Evolutionary conservation across 2,797 vertebrate genomes (phyloP).

Genomic region (Nannoperca australis): DNA sequence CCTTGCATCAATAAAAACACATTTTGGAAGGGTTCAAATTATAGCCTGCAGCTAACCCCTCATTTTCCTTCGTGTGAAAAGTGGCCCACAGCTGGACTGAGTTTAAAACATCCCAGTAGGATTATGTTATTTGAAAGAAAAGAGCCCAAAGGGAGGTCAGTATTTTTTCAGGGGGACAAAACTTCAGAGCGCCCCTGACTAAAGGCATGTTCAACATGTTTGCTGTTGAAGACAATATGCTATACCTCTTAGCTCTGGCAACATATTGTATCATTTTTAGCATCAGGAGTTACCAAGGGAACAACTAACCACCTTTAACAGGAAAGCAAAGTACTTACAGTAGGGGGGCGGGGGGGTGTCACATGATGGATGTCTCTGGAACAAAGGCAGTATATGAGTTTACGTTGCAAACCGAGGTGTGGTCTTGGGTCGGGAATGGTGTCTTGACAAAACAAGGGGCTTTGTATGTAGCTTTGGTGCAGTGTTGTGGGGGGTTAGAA

Average conservation of each 20-base stretch:
- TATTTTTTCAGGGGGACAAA: neutral
- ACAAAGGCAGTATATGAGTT: conserved; percentile 36
- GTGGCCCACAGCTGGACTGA: conserved; percentile 5
- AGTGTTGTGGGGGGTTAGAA: conserved; percentile 35
- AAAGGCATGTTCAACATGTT: conserved; percentile 18
- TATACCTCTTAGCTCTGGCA: conserved; percentile 11
- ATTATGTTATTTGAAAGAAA: neutral
- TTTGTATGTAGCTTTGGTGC: conserved; percentile 44
- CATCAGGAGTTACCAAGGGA: conserved; percentile 70
- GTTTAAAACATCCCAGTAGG: neutral
- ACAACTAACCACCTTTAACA: conserved; percentile 45
- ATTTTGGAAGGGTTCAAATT: neutral
- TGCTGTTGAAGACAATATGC: conserved; percentile 19
- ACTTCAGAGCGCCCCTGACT: neutral
- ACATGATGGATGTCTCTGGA: conserved; percentile 26
- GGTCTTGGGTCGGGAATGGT: conserved; percentile 30
- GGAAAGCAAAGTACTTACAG: conserved; percentile 37
- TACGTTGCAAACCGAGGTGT: conserved; percentile 29
- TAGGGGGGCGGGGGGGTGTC: neutral
- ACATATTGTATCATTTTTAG: conserved; percentile 47
- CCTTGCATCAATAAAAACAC: neutral
- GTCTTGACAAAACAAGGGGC: conserved; percentile 43
- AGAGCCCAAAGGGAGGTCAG: neutral
- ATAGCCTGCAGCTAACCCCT: neutral
- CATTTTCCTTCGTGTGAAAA: conserved; percentile 10